Conservation (phyloP, 1,140 invertebrate genomes). For the Alviniconcha marisindica region DNA sequence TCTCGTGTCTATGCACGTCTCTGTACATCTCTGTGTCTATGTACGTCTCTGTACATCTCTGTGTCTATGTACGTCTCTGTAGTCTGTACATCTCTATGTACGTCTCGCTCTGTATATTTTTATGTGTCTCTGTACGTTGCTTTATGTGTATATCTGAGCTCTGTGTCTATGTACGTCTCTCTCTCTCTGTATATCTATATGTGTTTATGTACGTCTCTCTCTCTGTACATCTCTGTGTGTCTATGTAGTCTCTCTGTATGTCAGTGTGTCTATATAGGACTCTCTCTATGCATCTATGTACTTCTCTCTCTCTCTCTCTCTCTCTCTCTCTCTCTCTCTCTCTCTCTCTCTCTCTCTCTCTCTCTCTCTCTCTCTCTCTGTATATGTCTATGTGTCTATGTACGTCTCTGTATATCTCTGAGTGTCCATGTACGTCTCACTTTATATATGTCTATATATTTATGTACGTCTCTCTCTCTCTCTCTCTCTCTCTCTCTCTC, state of each 20-base stretch:
- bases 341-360: not conserved
- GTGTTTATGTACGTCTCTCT: not conserved
- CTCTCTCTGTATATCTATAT: not conserved
- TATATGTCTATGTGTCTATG: not conserved
- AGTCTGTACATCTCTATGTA: not conserved
- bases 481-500: no score
- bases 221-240: no score
- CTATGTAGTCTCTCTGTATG: no score
- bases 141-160: not conserved
- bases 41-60: not conserved
- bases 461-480: no score
- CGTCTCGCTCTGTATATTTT: not conserved
- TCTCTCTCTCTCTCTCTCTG: not conserved
- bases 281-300: not conserved
- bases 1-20: no score
- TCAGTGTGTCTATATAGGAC: not conserved
- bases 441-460: no score
- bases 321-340: not conserved
- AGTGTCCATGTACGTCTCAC: no score
- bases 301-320: not conserved
- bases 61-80: not conserved
- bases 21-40: no score
- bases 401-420: not conserved
- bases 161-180: not conserved
- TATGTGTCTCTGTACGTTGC: not conserved